Percentiles rank a stretch among this genome's conserved stretches.
Conservation (phyloP, 2,797 vertebrate genomes). For the Tapirus indicus region DNA sequence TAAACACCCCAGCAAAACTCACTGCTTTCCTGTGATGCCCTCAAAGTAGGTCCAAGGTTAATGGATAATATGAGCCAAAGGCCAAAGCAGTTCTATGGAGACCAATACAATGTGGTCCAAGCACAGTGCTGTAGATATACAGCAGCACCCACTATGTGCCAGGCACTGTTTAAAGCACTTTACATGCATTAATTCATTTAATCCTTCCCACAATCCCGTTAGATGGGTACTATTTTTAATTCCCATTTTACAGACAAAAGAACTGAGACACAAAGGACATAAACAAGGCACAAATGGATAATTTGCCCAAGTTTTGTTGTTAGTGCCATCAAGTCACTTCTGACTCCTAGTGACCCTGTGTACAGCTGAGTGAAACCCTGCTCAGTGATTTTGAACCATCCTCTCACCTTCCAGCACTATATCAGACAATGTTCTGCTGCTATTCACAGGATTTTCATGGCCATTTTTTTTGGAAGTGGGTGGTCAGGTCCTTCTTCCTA, state of each 20-base stretch:
- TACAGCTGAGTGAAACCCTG: too few relatives aligned
- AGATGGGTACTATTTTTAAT: background rate
- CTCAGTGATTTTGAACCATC: too few relatives aligned
- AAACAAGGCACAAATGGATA: background rate
- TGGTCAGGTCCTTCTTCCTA: too few relatives aligned
- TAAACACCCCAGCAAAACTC: background rate
- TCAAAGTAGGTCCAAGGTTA: background rate
- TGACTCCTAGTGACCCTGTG: too few relatives aligned
- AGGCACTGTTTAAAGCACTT: background rate
- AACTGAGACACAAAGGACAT: background rate
- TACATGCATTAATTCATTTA: background rate
- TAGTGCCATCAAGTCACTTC: too few relatives aligned
- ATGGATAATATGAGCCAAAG: background rate
- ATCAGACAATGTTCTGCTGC: too few relatives aligned
- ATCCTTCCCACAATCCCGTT: background rate
- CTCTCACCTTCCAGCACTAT: too few relatives aligned
- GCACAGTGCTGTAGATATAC: background rate
- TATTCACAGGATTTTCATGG: too few relatives aligned
- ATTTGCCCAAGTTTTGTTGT: background rate
- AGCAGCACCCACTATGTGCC: accelerated
- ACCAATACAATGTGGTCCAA: background rate
- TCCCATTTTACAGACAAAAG: constrained; percentile 31
- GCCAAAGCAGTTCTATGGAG: background rate
- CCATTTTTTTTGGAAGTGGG: too few relatives aligned
- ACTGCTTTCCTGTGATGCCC: background rate